These are phyloP conservation scores for Riparia riparia DNA, from an alignment of 2,113 vertebrate genomes.

Conservation along the genomic window DNA sequence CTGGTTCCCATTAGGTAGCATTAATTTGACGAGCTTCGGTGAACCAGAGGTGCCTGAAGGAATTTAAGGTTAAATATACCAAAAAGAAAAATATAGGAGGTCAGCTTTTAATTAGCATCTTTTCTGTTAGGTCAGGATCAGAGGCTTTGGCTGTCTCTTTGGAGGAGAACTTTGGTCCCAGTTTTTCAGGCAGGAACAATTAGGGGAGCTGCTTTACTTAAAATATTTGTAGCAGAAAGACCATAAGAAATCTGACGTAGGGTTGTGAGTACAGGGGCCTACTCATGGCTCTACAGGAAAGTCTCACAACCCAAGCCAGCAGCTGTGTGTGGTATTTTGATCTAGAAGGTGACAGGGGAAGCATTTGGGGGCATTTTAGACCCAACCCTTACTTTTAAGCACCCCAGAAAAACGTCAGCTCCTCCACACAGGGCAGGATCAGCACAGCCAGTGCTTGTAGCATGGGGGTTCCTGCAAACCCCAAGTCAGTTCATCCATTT, in stretches of 20 bases:
- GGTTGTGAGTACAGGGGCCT: background rate
- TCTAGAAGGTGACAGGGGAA: background rate
- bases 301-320: background rate
- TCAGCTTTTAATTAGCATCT: constrained; percentile 55
- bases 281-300: background rate
- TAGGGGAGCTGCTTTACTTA: background rate
- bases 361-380: background rate
- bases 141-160: constrained; percentile 18
- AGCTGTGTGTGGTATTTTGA: background rate
- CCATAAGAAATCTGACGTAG: background rate
- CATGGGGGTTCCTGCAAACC: accelerated
- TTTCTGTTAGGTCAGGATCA: constrained; percentile 29
- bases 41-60: constrained; percentile 53
- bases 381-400: background rate
- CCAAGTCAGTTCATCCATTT: background rate
- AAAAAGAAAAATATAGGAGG: constrained; percentile 51
- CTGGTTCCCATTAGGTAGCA: constrained; percentile 25
- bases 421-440: background rate
- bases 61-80: constrained; percentile 70
- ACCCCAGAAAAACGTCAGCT: background rate
- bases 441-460: background rate
- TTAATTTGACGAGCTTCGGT: constrained; percentile 53
- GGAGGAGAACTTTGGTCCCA: background rate
- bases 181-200: background rate
- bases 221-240: background rate